Evolutionary conservation across 2,113 vertebrate species (phyloP).

Genomic region (Oreochromis aureus): DNA sequence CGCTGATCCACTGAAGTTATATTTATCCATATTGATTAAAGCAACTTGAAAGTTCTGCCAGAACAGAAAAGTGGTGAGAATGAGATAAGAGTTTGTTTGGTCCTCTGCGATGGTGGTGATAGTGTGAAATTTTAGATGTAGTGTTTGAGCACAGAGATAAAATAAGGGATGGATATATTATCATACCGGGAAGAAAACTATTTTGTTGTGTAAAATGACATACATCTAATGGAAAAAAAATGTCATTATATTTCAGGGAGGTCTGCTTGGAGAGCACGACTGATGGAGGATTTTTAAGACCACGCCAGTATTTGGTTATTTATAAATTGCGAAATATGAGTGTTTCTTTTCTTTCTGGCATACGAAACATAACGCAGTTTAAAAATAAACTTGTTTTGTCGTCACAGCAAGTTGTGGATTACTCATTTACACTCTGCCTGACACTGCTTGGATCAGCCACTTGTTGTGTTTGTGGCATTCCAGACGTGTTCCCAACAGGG

Average conservation of each 20-base stretch:
- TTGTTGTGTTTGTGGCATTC: background rate
- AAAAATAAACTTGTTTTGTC: background rate
- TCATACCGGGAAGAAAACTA: background rate
- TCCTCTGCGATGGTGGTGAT: background rate
- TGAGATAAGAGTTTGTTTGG: background rate
- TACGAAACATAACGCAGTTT: background rate
- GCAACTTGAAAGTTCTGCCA: background rate
- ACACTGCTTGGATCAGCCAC: background rate
- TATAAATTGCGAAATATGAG: background rate
- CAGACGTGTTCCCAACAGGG: background rate
- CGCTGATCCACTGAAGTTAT: background rate
- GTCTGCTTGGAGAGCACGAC: background rate
- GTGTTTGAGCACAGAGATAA: background rate
- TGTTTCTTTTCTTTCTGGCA: background rate
- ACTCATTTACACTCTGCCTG: background rate
- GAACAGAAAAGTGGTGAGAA: background rate
- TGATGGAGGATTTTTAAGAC: background rate
- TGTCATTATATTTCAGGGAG: background rate
- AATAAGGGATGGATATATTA: background rate
- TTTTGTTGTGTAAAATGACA: background rate
- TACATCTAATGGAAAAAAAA: background rate
- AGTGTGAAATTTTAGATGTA: background rate
- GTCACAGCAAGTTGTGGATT: background rate
- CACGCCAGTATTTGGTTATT: accelerated
- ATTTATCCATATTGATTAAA: background rate